Base-by-base conservation (phyloP, 2,113 vertebrate species). In the Naja naja region DNA sequence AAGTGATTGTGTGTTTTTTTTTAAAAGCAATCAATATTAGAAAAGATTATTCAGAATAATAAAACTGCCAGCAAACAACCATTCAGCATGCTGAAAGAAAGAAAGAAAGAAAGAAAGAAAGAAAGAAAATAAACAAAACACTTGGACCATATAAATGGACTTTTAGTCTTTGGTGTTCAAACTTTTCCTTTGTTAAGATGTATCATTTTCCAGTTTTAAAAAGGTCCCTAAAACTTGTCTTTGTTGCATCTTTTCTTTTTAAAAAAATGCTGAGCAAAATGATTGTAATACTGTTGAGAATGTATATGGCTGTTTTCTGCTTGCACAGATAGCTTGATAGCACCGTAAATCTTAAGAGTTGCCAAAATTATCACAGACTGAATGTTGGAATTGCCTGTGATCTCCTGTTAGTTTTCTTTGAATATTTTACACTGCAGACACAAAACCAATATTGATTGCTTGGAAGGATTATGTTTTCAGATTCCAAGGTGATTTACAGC, bases 391-490 rank as follows among this genome's bases (percentile, higher is more conserved):
- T 89, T 95, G 93, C n/a, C n/a, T 53, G 43, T 88, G 91, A 95
- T 95, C 45, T 92, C 94, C 92, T 97, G 69, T 96, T 96, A 96
- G 95, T 97, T 97, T 90, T 95, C 90, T 95, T 97, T 96, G 97
- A 96, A 96, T 96, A 96, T 97, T 97, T 96, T 95, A 95, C 3
- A 0, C 3, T 93, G 39, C 87, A 96, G 94, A 96, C 95, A 97
- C 49, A 97, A 97, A 96, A 96, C 91, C 93, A 96, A 94, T 96
- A 97, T 91, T 95, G 25, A 89, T 96, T 94, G 30, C 81, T 92
- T 30, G 54, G 9, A 89, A 94, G 94, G 89, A 93, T 95, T 92
- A 89, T 94, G 34, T 94, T 96, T 96, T 95, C 86, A 69, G 4
- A 92, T 96, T 95, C 95, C 93, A 97, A 96, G 93, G 95, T 96